These are phyloP conservation scores for Chaetogeoica ovagalla DNA, from an alignment of 2,888 invertebrate genomes.

Conservation along the genomic window DNA sequence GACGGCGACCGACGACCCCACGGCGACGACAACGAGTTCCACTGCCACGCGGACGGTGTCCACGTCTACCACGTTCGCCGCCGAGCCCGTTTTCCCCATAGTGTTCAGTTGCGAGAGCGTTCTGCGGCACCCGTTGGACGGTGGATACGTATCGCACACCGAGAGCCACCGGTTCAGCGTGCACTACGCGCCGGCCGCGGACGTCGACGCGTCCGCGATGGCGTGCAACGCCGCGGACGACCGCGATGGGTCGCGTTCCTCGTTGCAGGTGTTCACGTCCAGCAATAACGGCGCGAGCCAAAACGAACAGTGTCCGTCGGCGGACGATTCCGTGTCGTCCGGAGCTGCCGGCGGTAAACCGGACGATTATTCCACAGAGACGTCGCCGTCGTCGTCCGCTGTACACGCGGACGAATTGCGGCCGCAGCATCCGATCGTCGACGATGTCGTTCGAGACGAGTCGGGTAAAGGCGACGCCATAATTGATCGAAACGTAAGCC, in stretches of 20 bases:
- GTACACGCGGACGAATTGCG: not conserved
- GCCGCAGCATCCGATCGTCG: not conserved
- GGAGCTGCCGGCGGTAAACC: too few relatives aligned
- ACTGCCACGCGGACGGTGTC: constrained; percentile 23
- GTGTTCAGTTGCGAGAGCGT: constrained; percentile 54
- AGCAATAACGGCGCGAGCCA: not conserved
- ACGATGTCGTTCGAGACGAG: not conserved
- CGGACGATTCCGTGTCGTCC: not conserved
- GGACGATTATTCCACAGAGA: not conserved
- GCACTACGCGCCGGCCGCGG: constrained; percentile 44
- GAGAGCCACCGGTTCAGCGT: constrained; percentile 54
- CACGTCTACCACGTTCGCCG: constrained; percentile 35
- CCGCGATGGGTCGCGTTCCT: not conserved
- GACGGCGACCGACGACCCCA: not conserved
- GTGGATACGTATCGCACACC: constrained; percentile 53
- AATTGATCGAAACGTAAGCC: not conserved
- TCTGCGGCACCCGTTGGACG: constrained; percentile 51
- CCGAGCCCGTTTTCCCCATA: constrained; percentile 46
- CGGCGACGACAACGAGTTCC: not conserved
- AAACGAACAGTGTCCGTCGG: constrained; percentile 4
- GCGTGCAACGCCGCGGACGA: not conserved
- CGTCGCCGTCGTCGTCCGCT: not conserved
- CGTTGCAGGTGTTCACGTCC: constrained; percentile 9
- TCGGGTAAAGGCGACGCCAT: not conserved
- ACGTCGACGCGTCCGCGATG: not conserved